Evolutionary conservation across 2,888 invertebrate genomes (phyloP), one percentile per base, ranked within the genome.

Genomic region (Stenotaenia linearis): DNA sequence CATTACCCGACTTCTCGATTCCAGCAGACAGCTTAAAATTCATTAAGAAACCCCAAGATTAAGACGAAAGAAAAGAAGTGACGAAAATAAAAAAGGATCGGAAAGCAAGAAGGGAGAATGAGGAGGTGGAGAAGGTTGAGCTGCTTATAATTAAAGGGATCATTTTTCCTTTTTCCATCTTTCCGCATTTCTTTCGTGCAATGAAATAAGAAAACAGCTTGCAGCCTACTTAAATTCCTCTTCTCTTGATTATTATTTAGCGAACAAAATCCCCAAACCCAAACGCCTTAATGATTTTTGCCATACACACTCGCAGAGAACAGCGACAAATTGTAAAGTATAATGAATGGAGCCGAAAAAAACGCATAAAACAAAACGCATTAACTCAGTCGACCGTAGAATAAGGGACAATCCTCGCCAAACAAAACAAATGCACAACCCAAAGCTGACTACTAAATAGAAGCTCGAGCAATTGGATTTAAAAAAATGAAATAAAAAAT

Each of bases 111-210:
- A 3, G 45, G 25, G 12, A 61, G 23, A 10, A 28, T 7, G 61
- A 25, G 61, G 61, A 23, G 28, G 61, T 61, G 23, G 9, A 15
- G 25, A 61, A 28, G 23, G 61, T 61, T 61, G 45, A 61, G 61
- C 61, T 61, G 61, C 61, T 61, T 61, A 61, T 61, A 61, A 61
- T 61, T 61, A 61, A 61, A 61, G 61, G 61, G 61, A 61, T 61
- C 61, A 61, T 61, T 61, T 61, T 61, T 61, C 61, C 61, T 61
- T 61, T 28, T 61, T 61, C 61, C 61, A 61, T 61, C 61, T 25
- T 61, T 61, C 61, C 61, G 61, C 61, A 61, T 61, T 61, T 61
- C 25, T 61, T 61, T 61, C 61, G 23, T 25, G 61, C 61, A 61
- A 61, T 61, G 61, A 61, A 61, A 61, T 61, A 61, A 61, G 61